Evolutionary conservation across 2,113 vertebrate genomes (phyloP).

Genomic region (Austrofundulus limnaeus): DNA sequence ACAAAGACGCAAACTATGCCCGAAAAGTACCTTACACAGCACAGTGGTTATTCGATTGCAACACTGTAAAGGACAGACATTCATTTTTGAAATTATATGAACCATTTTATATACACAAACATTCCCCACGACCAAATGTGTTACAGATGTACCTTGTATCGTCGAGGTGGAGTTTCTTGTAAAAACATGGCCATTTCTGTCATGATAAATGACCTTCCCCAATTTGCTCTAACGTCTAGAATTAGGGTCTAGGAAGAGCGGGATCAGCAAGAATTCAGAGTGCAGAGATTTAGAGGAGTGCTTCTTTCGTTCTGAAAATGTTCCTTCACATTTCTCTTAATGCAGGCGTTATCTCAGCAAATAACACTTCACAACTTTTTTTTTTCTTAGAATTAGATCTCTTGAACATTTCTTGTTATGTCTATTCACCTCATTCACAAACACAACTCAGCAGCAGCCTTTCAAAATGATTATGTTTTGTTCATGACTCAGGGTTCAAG

Average conservation of each 20-base stretch:
- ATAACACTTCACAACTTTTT: neutral
- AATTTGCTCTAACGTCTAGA: slow-evolving; percentile 60
- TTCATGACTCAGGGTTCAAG: slow-evolving; percentile 46
- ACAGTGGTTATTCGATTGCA: neutral
- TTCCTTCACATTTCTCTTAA: slow-evolving; percentile 49
- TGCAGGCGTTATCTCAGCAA: slow-evolving; percentile 18
- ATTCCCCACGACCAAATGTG: slow-evolving; percentile 75
- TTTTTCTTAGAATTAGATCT: slow-evolving; percentile 32
- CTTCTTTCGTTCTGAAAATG: slow-evolving; percentile 41
- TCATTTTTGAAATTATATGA: neutral
- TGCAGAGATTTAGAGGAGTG: neutral
- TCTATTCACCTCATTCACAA: slow-evolving; percentile 11
- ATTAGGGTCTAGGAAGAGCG: slow-evolving; percentile 51
- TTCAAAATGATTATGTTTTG: slow-evolving; percentile 47
- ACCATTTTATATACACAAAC: slow-evolving; percentile 13
- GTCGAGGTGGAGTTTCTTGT: slow-evolving; percentile 60
- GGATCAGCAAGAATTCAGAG: slow-evolving; percentile 50
- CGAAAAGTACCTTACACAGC: neutral
- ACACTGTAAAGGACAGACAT: neutral
- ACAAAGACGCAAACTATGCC: neutral
- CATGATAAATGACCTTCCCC: slow-evolving; percentile 69
- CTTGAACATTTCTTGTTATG: neutral
- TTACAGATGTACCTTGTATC: slow-evolving; percentile 75
- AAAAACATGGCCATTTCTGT: slow-evolving; percentile 67
- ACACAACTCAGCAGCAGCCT: slow-evolving; percentile 36